Percentiles rank a stretch among this genome's conserved stretches.
Conservation (phyloP, 2,113 vertebrate genomes). For the Myotis lucifugus region DNA sequence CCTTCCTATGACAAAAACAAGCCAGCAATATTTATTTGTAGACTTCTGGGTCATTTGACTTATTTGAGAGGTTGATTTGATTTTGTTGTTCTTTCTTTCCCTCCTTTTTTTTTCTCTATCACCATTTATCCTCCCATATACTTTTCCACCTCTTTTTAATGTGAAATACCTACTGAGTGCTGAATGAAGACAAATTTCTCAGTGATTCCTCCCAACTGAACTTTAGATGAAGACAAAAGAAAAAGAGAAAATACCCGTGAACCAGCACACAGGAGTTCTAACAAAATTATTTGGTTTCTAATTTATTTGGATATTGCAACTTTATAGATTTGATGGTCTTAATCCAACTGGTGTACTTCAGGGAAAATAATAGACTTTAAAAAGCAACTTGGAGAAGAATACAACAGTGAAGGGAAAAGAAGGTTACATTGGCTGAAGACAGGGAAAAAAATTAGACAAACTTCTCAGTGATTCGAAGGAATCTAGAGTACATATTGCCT, state of each 20-base stretch:
- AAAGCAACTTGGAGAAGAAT: background rate
- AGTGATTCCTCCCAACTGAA: background rate
- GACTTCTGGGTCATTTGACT: background rate
- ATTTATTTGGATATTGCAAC: background rate
- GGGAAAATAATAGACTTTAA: background rate
- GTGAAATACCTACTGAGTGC: background rate
- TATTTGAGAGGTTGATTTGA: background rate
- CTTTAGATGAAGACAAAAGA: background rate
- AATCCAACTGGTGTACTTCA: background rate
- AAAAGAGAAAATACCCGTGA: background rate
- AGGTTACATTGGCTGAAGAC: background rate
- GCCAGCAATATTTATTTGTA: background rate
- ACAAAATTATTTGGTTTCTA: conserved; percentile 13
- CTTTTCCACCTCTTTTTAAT: background rate
- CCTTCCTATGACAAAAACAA: background rate
- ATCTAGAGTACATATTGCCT: background rate
- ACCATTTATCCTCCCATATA: background rate
- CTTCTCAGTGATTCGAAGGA: background rate
- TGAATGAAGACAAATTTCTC: background rate
- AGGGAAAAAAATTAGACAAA: background rate
- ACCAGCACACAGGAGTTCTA: background rate
- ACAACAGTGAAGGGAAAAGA: background rate
- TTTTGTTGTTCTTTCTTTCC: background rate
- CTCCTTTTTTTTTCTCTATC: background rate
- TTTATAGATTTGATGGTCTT: background rate